These are phyloP conservation scores for Ctenomys sociabilis DNA, from an alignment of 2,113 vertebrate genomes.

Conservation along the genomic window DNA sequence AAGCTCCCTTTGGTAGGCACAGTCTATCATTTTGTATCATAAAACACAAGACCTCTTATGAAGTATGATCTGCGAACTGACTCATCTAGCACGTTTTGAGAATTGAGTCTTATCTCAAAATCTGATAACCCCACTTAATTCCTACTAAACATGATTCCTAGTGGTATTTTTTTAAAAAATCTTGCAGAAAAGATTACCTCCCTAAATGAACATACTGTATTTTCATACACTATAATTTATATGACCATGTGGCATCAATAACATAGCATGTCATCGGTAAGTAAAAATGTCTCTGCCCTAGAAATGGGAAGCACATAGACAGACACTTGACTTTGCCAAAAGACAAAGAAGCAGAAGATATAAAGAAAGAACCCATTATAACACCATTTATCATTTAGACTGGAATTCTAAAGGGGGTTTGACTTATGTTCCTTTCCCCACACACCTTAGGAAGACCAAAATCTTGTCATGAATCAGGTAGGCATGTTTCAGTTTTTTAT, in stretches of 20 bases:
- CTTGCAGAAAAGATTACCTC: background rate
- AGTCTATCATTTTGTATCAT: background rate
- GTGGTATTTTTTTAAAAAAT: constrained; percentile 9
- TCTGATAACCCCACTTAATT: background rate
- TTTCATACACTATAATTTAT: background rate
- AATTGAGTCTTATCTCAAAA: background rate
- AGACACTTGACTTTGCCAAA: constrained; percentile 25
- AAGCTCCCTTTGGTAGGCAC: background rate
- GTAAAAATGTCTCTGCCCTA: background rate
- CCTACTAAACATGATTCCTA: background rate
- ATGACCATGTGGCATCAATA: no score
- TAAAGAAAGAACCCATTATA: background rate
- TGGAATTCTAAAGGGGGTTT: background rate
- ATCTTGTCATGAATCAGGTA: background rate
- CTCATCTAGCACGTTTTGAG: background rate
- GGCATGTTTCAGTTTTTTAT: background rate
- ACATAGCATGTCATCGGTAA: background rate
- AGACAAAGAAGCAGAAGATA: background rate
- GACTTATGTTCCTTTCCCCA: background rate
- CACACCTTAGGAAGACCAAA: background rate
- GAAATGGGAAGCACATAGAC: background rate
- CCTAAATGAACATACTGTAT: background rate
- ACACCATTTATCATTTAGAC: background rate
- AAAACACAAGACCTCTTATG: background rate
- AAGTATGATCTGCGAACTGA: background rate